Evolutionary conservation across 2,797 vertebrate genomes (phyloP).

Genomic region (Rhinoraja longicauda): DNA sequence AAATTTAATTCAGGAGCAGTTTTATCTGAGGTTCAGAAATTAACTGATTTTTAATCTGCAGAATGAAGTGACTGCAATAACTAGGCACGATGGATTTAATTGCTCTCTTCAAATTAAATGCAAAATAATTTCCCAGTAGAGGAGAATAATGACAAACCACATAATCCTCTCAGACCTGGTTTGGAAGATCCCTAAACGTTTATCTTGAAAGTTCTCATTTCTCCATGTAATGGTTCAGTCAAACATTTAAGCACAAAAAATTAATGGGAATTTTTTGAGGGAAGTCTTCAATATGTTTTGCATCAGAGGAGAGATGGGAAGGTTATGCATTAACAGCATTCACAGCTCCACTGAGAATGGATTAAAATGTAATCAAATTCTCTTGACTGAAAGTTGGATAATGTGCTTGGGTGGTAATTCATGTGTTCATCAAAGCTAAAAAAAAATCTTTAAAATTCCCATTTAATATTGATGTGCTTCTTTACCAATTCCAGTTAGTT

Average conservation of each 20-base stretch:
- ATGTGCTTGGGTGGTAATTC: not conserved
- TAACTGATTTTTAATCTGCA: not conserved
- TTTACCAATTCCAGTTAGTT: not conserved
- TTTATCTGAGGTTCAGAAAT: not conserved
- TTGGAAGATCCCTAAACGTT: not conserved
- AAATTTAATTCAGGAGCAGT: not conserved
- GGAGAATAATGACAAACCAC: conserved; percentile 1
- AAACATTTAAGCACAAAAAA: not conserved
- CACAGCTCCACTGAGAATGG: not conserved
- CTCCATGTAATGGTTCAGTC: not conserved
- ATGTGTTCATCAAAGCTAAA: not conserved
- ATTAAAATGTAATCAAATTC: not conserved
- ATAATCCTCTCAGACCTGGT: not conserved
- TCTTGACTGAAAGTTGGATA: not conserved
- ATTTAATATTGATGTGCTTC: not conserved
- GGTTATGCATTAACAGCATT: not conserved
- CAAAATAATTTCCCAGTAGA: conserved; percentile 5
- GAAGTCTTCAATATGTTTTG: not conserved
- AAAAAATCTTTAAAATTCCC: not conserved
- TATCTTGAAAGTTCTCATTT: not conserved
- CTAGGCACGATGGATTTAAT: conserved; percentile 8
- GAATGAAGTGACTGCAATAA: not conserved
- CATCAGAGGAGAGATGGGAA: not conserved
- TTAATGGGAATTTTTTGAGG: not conserved
- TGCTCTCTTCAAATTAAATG: conserved; percentile 18